Evolutionary conservation across 2,888 invertebrate genomes (phyloP).

Genomic region (Erannis defoliaria): DNA sequence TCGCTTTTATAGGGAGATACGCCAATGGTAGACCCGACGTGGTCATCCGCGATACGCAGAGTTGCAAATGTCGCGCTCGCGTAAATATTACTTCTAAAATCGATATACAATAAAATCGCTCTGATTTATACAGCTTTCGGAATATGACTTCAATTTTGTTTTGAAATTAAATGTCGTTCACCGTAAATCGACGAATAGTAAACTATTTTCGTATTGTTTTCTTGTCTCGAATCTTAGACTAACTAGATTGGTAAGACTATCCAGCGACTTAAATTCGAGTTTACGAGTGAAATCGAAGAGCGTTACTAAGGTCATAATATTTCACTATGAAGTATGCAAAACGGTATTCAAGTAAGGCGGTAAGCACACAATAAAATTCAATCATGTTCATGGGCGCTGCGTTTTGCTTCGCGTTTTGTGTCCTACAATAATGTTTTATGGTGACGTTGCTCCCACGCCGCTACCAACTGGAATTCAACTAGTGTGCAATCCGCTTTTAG

Average conservation of each 20-base stretch:
- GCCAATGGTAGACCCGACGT: conserved; percentile 75
- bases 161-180: conserved; percentile 30
- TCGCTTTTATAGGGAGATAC: conserved; percentile 73
- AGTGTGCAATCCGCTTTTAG: conserved; percentile 55
- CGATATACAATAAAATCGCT: conserved; percentile 32
- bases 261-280: conserved; percentile 16
- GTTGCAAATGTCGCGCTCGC: conserved; percentile 35
- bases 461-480: conserved; percentile 58
- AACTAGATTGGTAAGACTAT: conserved; percentile 25
- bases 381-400: conserved; percentile 74
- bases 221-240: neutral
- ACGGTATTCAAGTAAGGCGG: conserved; percentile 55
- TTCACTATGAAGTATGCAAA: conserved; percentile 51
- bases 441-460: conserved; percentile 80
- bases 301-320: conserved; percentile 47
- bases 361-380: conserved; percentile 80
- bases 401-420: conserved; percentile 67
- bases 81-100: conserved; percentile 25
- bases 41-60: conserved; percentile 55
- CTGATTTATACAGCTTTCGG: conserved; percentile 25
- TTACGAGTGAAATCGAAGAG: conserved; percentile 35
- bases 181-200: conserved; percentile 20
- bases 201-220: conserved; percentile 29
- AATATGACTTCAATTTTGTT: conserved; percentile 21
- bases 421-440: conserved; percentile 75